phyloP scores from a whole-genome alignment of 2,888 invertebrate genomes.

The Atrina japonica region DNA sequence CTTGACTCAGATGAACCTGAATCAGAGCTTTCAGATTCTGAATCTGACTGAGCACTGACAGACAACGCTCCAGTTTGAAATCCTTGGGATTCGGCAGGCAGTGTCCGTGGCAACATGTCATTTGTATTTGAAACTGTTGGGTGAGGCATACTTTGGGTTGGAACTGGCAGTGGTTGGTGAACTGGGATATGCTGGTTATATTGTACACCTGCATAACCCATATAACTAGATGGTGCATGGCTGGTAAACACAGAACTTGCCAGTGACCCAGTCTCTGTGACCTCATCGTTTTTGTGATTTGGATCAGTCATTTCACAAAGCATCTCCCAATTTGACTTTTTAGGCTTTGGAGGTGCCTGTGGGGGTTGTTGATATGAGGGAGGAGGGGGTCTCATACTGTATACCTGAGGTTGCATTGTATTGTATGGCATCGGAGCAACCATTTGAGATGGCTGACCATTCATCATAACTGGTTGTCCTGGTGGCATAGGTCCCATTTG shows the following conservation, averaged over 20 bases:
- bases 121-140: too few species aligned
- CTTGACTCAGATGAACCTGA: too few species aligned
- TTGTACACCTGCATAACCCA: conserved; percentile 7
- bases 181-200: too few species aligned
- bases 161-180: too few species aligned
- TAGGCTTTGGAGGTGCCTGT: conserved; percentile 44
- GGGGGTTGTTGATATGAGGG: conserved; percentile 31
- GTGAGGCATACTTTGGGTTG: too few species aligned
- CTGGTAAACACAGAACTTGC: conserved; percentile 68
- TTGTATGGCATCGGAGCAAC: conserved; percentile 14
- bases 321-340: conserved; percentile 72
- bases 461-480: conserved; percentile 28
- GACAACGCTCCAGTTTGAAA: too few species aligned
- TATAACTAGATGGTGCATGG: conserved; percentile 43
- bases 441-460: conserved; percentile 31
- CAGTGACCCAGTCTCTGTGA: conserved; percentile 66
- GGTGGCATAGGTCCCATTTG: conserved; percentile 17
- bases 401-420: conserved; percentile 6
- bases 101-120: too few species aligned
- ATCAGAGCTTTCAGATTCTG: too few species aligned
- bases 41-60: too few species aligned
- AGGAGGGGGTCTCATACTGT: conserved; percentile 29
- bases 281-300: conserved; percentile 43
- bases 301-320: conserved; percentile 68
- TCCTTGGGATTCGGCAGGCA: too few species aligned